Evolutionary conservation across 1,140 invertebrate genomes (phyloP).

Genomic region (Neodiprion fabricii): DNA sequence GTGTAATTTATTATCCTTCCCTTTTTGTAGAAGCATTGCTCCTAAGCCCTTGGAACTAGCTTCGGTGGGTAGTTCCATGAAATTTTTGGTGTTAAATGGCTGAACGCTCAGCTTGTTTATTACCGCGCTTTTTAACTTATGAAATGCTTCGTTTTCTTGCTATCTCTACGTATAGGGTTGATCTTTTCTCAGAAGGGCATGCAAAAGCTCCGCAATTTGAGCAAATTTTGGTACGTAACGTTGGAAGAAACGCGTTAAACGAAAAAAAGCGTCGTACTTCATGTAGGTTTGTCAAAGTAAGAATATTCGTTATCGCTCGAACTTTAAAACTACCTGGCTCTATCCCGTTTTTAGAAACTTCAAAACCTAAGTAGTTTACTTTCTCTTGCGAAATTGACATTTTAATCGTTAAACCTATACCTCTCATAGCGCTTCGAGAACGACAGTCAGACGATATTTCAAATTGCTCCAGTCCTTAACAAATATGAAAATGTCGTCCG

Average conservation of each 20-base stretch:
- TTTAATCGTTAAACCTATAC: slow-evolving; percentile 28
- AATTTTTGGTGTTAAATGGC: slow-evolving; percentile 27
- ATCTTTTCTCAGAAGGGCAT: slow-evolving; percentile 44
- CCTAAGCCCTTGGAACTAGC: slow-evolving; percentile 41
- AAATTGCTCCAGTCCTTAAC: slow-evolving; percentile 21
- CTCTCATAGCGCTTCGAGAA: slow-evolving; percentile 23
- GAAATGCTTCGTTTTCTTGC: slow-evolving; percentile 41
- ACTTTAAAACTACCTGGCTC: slow-evolving; percentile 42
- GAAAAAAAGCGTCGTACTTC: slow-evolving; percentile 46
- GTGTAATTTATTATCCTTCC: slow-evolving; percentile 16
- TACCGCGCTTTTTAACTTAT: slow-evolving; percentile 26
- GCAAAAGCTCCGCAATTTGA: slow-evolving; percentile 40
- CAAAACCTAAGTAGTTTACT: slow-evolving; percentile 24
- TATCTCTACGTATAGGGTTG: slow-evolving; percentile 39
- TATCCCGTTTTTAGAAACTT: slow-evolving; percentile 31
- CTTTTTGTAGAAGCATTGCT: slow-evolving; percentile 44
- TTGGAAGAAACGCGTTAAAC: slow-evolving; percentile 42
- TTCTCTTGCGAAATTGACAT: slow-evolving; percentile 24
- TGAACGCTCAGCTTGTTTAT: slow-evolving; percentile 24
- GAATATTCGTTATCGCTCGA: slow-evolving; percentile 36
- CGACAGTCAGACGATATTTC: slow-evolving; percentile 2
- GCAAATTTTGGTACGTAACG: slow-evolving; percentile 46
- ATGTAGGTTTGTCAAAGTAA: slow-evolving; percentile 24
- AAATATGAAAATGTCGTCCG: slow-evolving; percentile 26
- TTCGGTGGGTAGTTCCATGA: slow-evolving; percentile 39